Conservation (phyloP, 2,797 vertebrate species). For the Pipistrellus pygmaeus region DNA sequence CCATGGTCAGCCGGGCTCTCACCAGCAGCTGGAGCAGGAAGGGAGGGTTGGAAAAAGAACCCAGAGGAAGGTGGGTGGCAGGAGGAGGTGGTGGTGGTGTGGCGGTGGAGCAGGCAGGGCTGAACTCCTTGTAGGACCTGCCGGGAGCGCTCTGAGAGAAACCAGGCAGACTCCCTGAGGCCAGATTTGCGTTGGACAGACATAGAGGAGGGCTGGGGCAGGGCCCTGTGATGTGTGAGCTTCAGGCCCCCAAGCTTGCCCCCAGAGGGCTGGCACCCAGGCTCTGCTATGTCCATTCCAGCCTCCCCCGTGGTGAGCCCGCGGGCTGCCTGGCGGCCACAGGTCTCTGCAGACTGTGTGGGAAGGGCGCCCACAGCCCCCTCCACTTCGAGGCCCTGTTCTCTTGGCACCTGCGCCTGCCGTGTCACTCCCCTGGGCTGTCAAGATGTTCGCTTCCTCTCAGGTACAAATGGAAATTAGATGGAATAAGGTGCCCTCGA, state of each 20-base stretch:
- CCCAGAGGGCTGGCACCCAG: neutral
- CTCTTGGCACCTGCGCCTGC: neutral
- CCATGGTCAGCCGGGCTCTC: neutral
- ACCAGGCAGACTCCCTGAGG: neutral
- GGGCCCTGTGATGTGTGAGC: neutral
- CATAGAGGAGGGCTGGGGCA: too few relatives aligned
- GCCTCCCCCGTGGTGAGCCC: neutral
- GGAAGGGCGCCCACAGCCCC: accelerated
- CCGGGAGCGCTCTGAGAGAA: neutral
- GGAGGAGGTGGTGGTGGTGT: neutral
- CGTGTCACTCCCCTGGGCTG: neutral
- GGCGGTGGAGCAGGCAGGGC: neutral
- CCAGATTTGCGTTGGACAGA: neutral
- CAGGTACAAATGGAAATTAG: neutral
- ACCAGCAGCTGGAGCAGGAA: neutral
- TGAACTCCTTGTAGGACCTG: neutral
- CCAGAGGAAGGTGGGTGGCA: neutral
- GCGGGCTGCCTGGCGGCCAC: neutral
- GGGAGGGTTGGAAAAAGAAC: neutral
- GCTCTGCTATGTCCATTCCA: too few relatives aligned
- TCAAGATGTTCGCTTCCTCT: neutral
- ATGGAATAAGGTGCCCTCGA: neutral
- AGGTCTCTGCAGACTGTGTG: neutral
- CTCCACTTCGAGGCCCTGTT: neutral
- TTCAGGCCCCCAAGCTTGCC: neutral